Base-by-base conservation (phyloP, 2,888 invertebrate genomes). In the Stomorhina lunata region DNA sequence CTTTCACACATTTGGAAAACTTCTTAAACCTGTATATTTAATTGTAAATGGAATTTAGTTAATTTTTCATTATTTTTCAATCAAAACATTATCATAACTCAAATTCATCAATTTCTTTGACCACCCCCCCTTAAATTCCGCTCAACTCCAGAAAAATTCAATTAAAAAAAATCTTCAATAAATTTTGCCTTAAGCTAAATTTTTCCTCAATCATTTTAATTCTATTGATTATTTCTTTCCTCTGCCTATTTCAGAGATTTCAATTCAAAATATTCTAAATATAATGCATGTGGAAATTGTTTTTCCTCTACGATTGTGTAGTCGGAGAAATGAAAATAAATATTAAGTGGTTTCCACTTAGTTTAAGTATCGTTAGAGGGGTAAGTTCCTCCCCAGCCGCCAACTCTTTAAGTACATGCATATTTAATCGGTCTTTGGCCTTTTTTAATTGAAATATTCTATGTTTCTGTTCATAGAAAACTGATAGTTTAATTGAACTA, bases 281-380 rank as follows among this genome's bases (percentile, higher is more conserved):
- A 40, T 40, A 5, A 40, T 40, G n/a, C 40, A 40, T 40, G n/a
- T 40, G 40, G 12, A n/a, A 40, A 15, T 15, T 40, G 40, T n/a
- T 40, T 45, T 20, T 29, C 10, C 15, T 17, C 27, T 10, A 12
- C n/a, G 4, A 55, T 17, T 9, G 4, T 55, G 1, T 17, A n/a
- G 34, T n/a, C n/a, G n/a, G n/a, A n/a, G 48, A 12, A 9, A 20
- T 45, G 12, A 1, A 57, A 9, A 55, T 34, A 20, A 22, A 12
- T n/a, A 29, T 50, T 32, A 63, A 73, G 63, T 73, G 73, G n/a
- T 63, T 73, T 63, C 40, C 61, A 63, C 48, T 73, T 71, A 57
- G 32, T 32, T 1, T 6, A 34, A 66, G 32, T n/a, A 27, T 53
- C 50, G 22, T 5, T n/a, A 40, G 12, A n/a, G n/a, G n/a, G 4